Evolutionary conservation across 2,888 invertebrate genomes (phyloP).

Genomic region (Ganaspis brasiliensis): DNA sequence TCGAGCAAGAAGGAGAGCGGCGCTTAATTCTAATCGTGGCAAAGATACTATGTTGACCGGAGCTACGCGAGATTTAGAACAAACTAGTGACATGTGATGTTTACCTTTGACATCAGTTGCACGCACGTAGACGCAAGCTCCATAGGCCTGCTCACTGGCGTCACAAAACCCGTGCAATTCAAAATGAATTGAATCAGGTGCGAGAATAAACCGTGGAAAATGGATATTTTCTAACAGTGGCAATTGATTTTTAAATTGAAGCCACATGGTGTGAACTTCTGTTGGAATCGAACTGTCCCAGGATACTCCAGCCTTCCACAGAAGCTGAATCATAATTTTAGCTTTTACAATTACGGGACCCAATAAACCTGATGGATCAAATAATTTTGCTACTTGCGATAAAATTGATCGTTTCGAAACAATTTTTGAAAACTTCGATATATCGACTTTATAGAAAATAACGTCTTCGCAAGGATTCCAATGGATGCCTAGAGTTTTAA

Average conservation of each 20-base stretch:
- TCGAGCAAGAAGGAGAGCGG: not conserved
- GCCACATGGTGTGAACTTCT: not conserved
- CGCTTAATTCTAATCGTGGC: constrained; percentile 21
- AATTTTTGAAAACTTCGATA: no score
- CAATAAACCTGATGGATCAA: no score
- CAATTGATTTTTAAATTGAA: not conserved
- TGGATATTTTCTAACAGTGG: not conserved
- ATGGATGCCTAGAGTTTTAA: constrained; percentile 1
- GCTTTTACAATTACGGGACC: no score
- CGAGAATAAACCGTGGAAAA: not conserved
- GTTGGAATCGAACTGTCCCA: no score
- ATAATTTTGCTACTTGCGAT: no score
- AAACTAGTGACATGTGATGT: not conserved
- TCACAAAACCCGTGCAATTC: constrained; percentile 4
- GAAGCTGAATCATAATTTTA: no score
- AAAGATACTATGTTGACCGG: not conserved
- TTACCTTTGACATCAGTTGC: not conserved
- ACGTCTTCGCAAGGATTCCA: not conserved
- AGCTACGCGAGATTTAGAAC: not conserved
- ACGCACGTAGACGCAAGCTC: constrained; percentile 13
- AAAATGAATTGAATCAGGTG: not conserved
- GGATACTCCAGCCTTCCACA: no score
- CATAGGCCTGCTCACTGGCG: constrained; percentile 10
- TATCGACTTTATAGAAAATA: no score
- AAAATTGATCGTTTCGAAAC: no score